Evolutionary conservation across 2,797 vertebrate species (phyloP), one percentile per base, ranked within the genome.

Genomic region (Phalanger gymnotis): DNA sequence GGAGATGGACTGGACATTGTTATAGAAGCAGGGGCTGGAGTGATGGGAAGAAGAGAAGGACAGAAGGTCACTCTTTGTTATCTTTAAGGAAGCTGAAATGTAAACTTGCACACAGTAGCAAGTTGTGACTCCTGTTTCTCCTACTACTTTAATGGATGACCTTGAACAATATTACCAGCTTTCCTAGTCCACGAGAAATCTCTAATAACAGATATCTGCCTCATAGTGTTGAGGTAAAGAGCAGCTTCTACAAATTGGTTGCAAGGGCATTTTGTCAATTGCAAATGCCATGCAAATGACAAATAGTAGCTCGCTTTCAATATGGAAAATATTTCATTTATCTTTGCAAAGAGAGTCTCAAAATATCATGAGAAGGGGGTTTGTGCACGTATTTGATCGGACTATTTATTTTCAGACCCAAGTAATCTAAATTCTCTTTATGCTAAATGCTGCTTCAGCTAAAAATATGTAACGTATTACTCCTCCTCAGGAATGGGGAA

Each of bases 401-500:
- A 92, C 56, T 57, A 11, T 54, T 96, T 94, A 40, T 58, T 95
- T 94, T 94, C n/a, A 94, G 40, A 95, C 93, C n/a, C 13, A n/a
- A 57, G 87, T 92, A 89, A 94, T 92, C 25, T 58, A 96, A 93
- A 96, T 0, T 4, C 34, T 96, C 57, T 93, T 94, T 92, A 95
- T 25, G 13, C 12, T 92, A 3, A 81, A 87, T 97, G 61, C 91
- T 97, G 87, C n/a, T 73, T 96, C 94, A 97, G 54, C 93, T 51
- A 47, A 53, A 97, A 97, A 95, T 95, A 40, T 90, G 96, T 96
- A 97, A 96, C 92, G 19, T 95, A 96, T 95, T 98, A 97, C 54
- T 94, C 12, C 94, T 92, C 51, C 58, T 97, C 16, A 54, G 47
- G 94, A 98, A 94, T 58, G 1, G 0, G 73, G 94, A 97, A 66